Evolutionary conservation across 2,113 vertebrate species (phyloP), one percentile per base, ranked within the genome.

Genomic region (Acanthisitta chloris): DNA sequence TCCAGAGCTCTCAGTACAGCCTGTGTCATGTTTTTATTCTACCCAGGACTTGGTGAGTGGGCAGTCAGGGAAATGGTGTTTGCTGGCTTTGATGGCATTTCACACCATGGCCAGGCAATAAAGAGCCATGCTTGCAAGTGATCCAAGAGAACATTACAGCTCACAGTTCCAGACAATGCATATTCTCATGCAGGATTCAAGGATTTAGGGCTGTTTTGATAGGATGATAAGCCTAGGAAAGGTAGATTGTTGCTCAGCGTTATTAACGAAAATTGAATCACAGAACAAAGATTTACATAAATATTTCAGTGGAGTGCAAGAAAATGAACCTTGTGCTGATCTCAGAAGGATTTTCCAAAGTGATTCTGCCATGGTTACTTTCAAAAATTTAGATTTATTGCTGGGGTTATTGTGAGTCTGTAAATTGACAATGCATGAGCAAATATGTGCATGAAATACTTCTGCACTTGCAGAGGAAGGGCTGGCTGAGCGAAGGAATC

Each of bases 381-480:
- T 95, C 61, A 91, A 79, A 89, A 91, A 45, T 73, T 95, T 84
- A 74, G 43, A 45, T 89, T 72, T 84, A 66, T 91, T 74, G 24
- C 49, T n/a, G 21, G 55, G 17, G 33, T 73, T 83, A 29, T 58
- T 82, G 25, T 73, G 34, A 73, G 73, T 73, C 67, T 55, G 24
- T 78, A 51, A 67, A 77, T 78, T 90, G 38, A 54, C 42, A 81
- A 45, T 40, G 54, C 34, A 34, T 8, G 7, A 73, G 67, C 49
- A 83, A 92, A 77, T 38, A 79, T 4, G 24, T 57, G 42, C 3
- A 4, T 42, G 33, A 73, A 88, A 88, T 54, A 42, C 34, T 91
- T 38, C 14, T 77, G 20, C 23, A 33, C 38, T 90, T 80, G 33
- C 46, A 66, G 49, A 40, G 61, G 45, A 81, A 73, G 65, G 67